Conservation (phyloP, 1,140 invertebrate species). For the Leptinotarsa lineolata region DNA sequence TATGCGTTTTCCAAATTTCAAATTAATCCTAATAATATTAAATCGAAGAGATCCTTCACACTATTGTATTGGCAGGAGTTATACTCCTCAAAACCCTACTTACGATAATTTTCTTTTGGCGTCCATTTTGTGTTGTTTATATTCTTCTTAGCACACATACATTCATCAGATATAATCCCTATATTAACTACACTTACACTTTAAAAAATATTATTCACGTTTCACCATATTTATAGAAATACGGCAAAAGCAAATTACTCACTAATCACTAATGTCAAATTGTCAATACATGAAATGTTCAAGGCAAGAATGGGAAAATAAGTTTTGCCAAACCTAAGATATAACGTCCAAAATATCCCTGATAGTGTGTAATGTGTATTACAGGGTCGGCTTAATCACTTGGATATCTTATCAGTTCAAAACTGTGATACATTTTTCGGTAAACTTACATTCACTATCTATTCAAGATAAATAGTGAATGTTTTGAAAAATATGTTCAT, state of each 20-base stretch:
- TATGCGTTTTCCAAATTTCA: no score
- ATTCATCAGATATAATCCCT: slow-evolving; percentile 8
- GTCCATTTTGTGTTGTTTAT: slow-evolving; percentile 42
- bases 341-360: no score
- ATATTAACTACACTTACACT: slow-evolving; percentile 13
- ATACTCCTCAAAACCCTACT: slow-evolving; percentile 9
- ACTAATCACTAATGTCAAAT: slow-evolving; percentile 16
- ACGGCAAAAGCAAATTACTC: slow-evolving; percentile 18
- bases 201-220: slow-evolving; percentile 11
- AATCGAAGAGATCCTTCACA: no score
- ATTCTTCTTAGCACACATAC: slow-evolving; percentile 18
- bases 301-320: background rate
- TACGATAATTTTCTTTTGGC: slow-evolving; percentile 49
- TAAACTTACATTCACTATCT: no score
- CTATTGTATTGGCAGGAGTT: no score
- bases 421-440: no score
- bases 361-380: no score
- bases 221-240: slow-evolving; percentile 22
- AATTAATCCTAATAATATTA: no score
- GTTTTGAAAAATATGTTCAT: no score
- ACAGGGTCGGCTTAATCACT: no score
- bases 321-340: background rate
- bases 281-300: background rate
- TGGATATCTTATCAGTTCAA: no score
- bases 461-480: no score